Conservation (phyloP, 2,888 invertebrate species). For the Andrena dorsata region DNA sequence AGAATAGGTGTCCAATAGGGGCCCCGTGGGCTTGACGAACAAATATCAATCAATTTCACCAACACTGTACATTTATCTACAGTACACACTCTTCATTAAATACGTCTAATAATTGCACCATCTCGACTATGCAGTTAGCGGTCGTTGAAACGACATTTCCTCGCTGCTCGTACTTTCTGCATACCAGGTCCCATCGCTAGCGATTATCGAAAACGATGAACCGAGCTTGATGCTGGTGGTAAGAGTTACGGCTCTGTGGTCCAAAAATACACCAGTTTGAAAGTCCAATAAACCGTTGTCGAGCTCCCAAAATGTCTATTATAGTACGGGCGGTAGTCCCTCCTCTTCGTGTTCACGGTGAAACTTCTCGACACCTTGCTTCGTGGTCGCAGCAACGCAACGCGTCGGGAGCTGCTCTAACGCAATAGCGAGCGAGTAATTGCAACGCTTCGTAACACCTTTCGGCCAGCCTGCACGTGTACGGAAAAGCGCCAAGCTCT, state of each 20-base stretch:
- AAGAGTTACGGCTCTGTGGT: constrained; percentile 6
- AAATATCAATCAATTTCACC: too few relatives aligned
- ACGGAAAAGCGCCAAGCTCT: constrained; percentile 18
- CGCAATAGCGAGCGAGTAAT: constrained; percentile 35
- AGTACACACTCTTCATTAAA: too few relatives aligned
- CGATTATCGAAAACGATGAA: too few relatives aligned
- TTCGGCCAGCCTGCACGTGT: constrained; percentile 36
- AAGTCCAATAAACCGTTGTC: constrained; percentile 15
- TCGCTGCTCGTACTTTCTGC: too few relatives aligned
- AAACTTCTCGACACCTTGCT: constrained; percentile 52
- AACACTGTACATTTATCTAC: too few relatives aligned
- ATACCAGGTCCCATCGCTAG: too few relatives aligned
- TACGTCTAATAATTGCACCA: too few relatives aligned
- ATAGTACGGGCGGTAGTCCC: background rate
- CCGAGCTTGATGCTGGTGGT: constrained; percentile 16
- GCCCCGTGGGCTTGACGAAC: too few relatives aligned
- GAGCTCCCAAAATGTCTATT: constrained; percentile 28
- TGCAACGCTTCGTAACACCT: constrained; percentile 49
- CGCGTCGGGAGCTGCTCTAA: constrained; percentile 33
- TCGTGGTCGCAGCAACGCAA: constrained; percentile 21
- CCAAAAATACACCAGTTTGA: constrained; percentile 21
- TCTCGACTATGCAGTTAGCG: too few relatives aligned
- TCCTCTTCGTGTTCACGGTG: background rate
- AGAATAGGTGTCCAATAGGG: too few relatives aligned
- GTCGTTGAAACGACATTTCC: too few relatives aligned